phyloP scores from a whole-genome alignment of 2,113 vertebrate species.

The Lagopus muta region DNA sequence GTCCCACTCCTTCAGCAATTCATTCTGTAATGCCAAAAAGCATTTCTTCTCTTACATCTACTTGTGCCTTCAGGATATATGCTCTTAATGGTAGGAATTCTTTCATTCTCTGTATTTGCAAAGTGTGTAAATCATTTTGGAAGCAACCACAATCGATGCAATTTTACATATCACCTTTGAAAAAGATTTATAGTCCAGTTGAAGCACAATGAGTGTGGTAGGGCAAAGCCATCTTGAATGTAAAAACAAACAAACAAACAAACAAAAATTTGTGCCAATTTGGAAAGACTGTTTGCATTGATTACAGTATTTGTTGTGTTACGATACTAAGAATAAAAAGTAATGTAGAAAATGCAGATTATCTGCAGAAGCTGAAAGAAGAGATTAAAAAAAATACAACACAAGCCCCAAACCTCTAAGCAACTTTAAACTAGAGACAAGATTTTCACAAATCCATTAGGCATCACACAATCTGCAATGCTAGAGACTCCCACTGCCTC shows the following conservation, averaged over 20 bases:
- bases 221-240: background rate
- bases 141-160: background rate
- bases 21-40: constrained; percentile 29
- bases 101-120: background rate
- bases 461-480: background rate
- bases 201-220: background rate
- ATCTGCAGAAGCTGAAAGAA: background rate
- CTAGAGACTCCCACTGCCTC: background rate
- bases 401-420: background rate
- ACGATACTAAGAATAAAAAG: constrained; percentile 15
- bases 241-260: background rate
- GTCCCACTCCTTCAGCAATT: constrained; percentile 14
- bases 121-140: background rate
- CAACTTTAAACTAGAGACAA: background rate
- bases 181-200: background rate
- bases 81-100: background rate
- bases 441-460: background rate
- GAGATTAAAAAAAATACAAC: background rate
- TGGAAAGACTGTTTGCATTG: background rate
- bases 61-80: background rate
- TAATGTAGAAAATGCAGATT: background rate
- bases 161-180: background rate
- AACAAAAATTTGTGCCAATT: background rate
- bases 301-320: background rate
- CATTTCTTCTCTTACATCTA: background rate